Evolutionary conservation across 2,797 vertebrate genomes (phyloP).

Genomic region (Tenualosa ilisha): DNA sequence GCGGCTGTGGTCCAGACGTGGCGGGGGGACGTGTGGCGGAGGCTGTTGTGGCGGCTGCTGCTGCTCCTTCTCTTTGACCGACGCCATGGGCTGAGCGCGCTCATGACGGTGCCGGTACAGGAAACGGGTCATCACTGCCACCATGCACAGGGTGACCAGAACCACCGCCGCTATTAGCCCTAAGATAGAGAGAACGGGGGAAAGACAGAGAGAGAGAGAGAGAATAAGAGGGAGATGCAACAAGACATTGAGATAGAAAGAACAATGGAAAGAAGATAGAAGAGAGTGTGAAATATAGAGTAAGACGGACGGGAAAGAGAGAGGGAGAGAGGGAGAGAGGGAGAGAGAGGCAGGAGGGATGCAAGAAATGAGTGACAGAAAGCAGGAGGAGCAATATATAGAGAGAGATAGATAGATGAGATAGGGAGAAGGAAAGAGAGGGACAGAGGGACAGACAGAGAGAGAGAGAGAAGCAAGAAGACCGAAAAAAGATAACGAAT

Average conservation of each 20-base stretch:
- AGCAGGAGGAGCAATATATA: neutral
- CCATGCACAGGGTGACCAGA: constrained; percentile 78
- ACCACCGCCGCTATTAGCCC: constrained; percentile 84
- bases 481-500: neutral
- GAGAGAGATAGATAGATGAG: neutral
- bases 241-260: neutral
- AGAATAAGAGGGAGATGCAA: too few species aligned
- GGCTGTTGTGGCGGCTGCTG: neutral
- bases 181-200: constrained; percentile 43
- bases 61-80: constrained; percentile 77
- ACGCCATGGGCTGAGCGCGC: constrained; percentile 63
- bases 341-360: neutral
- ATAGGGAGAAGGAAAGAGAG: neutral
- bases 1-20: constrained; percentile 61
- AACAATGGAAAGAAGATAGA: neutral
- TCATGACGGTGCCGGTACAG: constrained; percentile 79
- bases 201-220: neutral
- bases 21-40: constrained; percentile 25
- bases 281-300: neutral
- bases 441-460: neutral
- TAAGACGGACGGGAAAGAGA: neutral
- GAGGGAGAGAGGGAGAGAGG: neutral
- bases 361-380: neutral
- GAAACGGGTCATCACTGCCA: constrained; percentile 79
- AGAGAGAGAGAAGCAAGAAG: neutral